Base-by-base conservation (phyloP, 23 tunicate species). In the Halocynthia aurantium region DNA sequence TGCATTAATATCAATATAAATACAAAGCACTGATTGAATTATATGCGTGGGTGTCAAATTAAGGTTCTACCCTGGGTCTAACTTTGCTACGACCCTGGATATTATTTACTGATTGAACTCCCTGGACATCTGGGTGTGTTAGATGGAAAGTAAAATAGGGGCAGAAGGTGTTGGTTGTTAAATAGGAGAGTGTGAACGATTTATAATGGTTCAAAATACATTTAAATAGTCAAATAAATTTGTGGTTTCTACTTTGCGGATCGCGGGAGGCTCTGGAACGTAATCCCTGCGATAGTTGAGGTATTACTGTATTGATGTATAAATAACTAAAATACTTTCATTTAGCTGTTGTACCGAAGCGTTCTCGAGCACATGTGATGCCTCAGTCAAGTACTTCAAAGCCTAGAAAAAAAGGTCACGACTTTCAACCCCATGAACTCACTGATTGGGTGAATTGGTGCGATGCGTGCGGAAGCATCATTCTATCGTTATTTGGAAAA, bases 381-480 rank as follows among this genome's bases (percentile, higher is more conserved):
- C 78, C 78, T 22, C 40, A 13, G 13, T 52, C 78, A 8, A 74
- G 56, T 40, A 74, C 78, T 13, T 62, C 40, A 4, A 74, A 74
- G 57, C 78, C 78, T 7, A 11, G 5, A 10, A 74, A 74, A 7
- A 74, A 74, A 54, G 96, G 96, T n/a, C 96, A 89, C 71, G 81
- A 84, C 71, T 89, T 89, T 61, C 67, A 71, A 62, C 73, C 84
- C 8, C 82, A 81, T 61, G 89, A 84, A 66, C 51, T 89, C 52
- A 84, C 87, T 67, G 86, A 84, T n/a, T 89, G 96, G 96, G 86
- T 89, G 15, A 89, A 89, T 69, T 89, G 96, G 96, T 89, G 96
- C 63, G 96, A 89, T 71, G 96, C 96, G 8, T 89, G 96, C 63
- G 96, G 96, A 11, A 80, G 96, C 57, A 87, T 89, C 7, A 89